Percentiles rank a stretch among this genome's conserved stretches.
Conservation (phyloP, 2,113 vertebrate species). For the Callithrix jacchus region DNA sequence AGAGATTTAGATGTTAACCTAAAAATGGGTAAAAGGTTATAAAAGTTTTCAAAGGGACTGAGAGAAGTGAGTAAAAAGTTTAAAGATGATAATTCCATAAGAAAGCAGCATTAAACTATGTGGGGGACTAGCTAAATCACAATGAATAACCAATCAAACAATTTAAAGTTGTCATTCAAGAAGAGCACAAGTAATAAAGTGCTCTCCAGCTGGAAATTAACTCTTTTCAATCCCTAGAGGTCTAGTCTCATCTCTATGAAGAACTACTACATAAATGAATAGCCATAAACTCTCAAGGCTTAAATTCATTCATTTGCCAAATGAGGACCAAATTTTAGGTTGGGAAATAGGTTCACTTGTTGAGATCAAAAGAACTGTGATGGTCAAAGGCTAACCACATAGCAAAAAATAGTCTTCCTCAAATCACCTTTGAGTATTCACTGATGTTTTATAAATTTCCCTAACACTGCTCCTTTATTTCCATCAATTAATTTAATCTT, state of each 20-base stretch:
- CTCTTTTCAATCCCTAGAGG: neutral
- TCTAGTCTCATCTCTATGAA: neutral
- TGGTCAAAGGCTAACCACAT: neutral
- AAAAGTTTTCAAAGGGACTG: neutral
- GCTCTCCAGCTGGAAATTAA: conserved; percentile 17
- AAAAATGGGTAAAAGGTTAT: neutral
- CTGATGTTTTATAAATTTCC: neutral
- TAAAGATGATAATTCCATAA: neutral
- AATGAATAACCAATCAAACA: neutral
- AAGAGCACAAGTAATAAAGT: neutral
- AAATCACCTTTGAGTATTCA: neutral
- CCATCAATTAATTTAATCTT: conserved; percentile 27
- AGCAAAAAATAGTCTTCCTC: neutral
- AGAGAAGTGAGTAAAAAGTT: neutral
- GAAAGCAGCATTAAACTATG: neutral
- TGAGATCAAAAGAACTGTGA: neutral
- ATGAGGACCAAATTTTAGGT: neutral
- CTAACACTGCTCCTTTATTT: neutral
- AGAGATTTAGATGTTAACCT: conserved; percentile 2
- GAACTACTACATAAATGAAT: neutral
- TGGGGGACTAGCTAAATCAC: neutral
- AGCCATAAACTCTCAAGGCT: neutral
- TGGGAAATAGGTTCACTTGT: neutral
- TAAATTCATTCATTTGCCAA: conserved; percentile 29
- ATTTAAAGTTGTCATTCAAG: neutral